Evolutionary conservation across 2,113 vertebrate species (phyloP).

Genomic region (Lanius ludovicianus): DNA sequence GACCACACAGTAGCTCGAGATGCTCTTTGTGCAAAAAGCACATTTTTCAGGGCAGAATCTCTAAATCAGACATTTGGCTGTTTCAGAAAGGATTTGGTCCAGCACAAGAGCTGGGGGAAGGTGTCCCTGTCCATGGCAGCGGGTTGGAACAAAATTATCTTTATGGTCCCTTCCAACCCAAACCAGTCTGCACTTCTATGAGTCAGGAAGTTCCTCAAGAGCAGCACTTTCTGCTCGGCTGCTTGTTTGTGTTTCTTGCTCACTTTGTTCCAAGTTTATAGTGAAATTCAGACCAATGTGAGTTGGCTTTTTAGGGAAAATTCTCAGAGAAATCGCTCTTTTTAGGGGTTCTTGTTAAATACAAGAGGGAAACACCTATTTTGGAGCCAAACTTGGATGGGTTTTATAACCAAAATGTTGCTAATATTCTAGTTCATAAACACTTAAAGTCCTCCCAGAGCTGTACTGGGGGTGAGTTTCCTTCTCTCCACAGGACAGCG

Average conservation of each 20-base stretch:
- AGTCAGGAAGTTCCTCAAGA: neutral
- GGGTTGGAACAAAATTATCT: neutral
- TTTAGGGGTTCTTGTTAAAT: neutral
- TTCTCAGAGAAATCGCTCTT: neutral
- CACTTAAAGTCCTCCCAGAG: rapidly evolving
- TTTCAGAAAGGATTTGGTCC: neutral
- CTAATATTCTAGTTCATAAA: neutral
- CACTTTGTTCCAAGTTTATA: neutral
- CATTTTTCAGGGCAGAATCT: neutral
- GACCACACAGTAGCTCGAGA: neutral
- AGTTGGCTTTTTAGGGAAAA: rapidly evolving
- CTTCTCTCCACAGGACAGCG: neutral
- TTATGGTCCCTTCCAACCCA: neutral
- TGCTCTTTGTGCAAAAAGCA: neutral
- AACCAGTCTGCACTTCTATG: neutral
- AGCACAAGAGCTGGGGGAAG: neutral
- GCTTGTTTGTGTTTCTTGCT: neutral
- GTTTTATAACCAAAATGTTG: neutral
- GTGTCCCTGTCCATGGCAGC: neutral
- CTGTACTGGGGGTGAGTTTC: neutral
- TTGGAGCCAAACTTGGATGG: neutral
- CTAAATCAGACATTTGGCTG: neutral
- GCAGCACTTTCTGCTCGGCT: rapidly evolving
- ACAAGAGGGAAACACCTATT: neutral
- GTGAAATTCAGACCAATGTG: rapidly evolving